Percentiles rank a stretch among this genome's conserved stretches.
phyloP scores from a whole-genome alignment of 2,113 vertebrate species.

The Melanotaenia duboulayi region DNA sequence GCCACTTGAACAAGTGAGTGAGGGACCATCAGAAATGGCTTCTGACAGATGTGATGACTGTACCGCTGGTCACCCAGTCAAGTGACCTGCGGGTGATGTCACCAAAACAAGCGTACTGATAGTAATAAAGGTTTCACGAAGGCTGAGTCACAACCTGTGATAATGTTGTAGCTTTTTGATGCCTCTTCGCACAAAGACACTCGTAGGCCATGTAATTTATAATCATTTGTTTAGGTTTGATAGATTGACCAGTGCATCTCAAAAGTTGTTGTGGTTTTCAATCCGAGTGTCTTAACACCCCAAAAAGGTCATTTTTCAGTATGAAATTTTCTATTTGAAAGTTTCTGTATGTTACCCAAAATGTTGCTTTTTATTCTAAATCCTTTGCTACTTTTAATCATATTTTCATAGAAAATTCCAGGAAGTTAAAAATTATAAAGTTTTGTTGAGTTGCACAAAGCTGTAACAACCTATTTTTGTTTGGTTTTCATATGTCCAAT shows the following conservation, averaged over 20 bases:
- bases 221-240: not conserved
- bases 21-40: conserved; percentile 35
- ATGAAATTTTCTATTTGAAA: too few species aligned
- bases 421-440: too few species aligned
- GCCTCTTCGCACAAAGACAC: not conserved
- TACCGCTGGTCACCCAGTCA: conserved; percentile 30
- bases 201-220: not conserved
- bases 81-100: conserved; percentile 47
- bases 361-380: not conserved
- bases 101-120: conserved; percentile 1
- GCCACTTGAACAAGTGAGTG: conserved; percentile 92
- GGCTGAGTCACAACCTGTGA: conserved; percentile 27
- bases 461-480: too few species aligned
- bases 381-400: too few species aligned
- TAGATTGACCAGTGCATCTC: not conserved
- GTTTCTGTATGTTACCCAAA: not conserved
- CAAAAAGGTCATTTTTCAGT: too few species aligned
- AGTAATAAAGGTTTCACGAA: conserved; percentile 10
- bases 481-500: too few species aligned
- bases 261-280: not conserved
- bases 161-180: not conserved
- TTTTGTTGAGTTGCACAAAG: too few species aligned
- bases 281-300: too few species aligned
- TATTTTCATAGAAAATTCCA: too few species aligned
- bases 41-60: conserved; percentile 33